A percentile compares a stretch with the other conserved stretches of the same genome.
phyloP scores from a whole-genome alignment of 2,797 vertebrate species.

The Gymnopithys bicolor region DNA sequence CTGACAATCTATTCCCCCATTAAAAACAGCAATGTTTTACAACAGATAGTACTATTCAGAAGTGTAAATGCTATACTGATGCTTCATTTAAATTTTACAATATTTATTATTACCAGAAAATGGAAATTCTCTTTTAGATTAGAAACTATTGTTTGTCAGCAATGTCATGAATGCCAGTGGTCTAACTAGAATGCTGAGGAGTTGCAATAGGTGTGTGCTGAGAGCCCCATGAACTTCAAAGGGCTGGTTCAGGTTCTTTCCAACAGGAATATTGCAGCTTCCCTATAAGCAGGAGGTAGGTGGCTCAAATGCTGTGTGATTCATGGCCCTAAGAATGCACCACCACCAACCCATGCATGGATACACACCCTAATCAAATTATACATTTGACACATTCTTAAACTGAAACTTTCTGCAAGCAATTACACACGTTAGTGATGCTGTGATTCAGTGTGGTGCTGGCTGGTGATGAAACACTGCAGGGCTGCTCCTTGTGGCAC shows the following conservation, averaged over 20 bases:
- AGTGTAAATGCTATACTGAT: not conserved
- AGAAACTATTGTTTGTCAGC: not conserved
- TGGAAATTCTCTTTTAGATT: not conserved
- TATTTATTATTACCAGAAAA: not conserved
- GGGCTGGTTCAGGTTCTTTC: not conserved
- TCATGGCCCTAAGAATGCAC: not conserved
- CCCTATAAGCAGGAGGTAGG: not conserved
- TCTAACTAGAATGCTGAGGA: not conserved
- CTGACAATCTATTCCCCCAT: not conserved
- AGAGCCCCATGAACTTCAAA: not conserved
- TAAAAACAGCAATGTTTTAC: not conserved
- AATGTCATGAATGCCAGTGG: not conserved
- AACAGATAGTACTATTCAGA: not conserved
- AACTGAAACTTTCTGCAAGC: slow-evolving; percentile 47
- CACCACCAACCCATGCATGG: not conserved
- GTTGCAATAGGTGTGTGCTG: not conserved
- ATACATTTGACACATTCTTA: slow-evolving; percentile 43
- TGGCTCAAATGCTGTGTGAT: not conserved
- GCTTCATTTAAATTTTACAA: not conserved
- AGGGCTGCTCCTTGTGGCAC: not conserved
- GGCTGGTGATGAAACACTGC: not conserved
- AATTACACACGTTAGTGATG: not conserved
- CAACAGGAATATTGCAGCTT: not conserved
- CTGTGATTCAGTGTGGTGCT: slow-evolving; percentile 36
- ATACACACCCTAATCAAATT: slow-evolving; percentile 47